Evolutionary conservation across 2,797 vertebrate species (phyloP), one percentile per base, ranked within the genome.

Genomic region (Pseudochromis fuscus): DNA sequence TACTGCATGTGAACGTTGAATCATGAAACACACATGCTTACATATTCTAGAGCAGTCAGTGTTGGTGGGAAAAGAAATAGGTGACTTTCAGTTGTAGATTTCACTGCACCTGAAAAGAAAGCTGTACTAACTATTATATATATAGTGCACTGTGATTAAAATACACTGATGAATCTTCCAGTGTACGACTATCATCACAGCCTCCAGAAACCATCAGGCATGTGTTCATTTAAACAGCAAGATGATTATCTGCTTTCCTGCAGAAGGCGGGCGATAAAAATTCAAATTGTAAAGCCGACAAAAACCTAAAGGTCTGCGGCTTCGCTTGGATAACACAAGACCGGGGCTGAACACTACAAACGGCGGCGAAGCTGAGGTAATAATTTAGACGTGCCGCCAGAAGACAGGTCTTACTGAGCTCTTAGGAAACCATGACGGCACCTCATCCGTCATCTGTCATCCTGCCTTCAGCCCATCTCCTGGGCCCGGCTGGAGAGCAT

Each of bases 391-490:
- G 35, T 80, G 87, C 83, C 59, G 84, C 81, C 84, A 87, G 78
- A 72, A 83, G 91, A 92, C 89, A 90, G 90, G 86, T 91, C 89
- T 82, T 80, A 92, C 89, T 87, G 90, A 89, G 91, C 90, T 93
- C 85, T 89, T 87, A 91, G 90, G 89, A 92, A 90, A 83, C 86
- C 88, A 85, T 88, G 87, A 91, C 89, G 79, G 89, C 89, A 90
- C 80, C 88, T 92, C 92, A 94, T 94, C 88, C 73, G 88, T 94
- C 93, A 93, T 88, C 82, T 90, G 85, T 89, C 90, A 86, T 70
- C 87, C 70, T 79, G 69, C 84, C 83, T 80, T 89, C 90, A 89
- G 83, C 83, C 79, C 87, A 85, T 90, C 91, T 90, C 79, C 83
- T 76, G 80, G 88, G 90, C 86, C 79, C 79, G 86, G 86, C 88